phyloP scores from a whole-genome alignment of 2,113 vertebrate genomes.

The Notarius quadriscutis region DNA sequence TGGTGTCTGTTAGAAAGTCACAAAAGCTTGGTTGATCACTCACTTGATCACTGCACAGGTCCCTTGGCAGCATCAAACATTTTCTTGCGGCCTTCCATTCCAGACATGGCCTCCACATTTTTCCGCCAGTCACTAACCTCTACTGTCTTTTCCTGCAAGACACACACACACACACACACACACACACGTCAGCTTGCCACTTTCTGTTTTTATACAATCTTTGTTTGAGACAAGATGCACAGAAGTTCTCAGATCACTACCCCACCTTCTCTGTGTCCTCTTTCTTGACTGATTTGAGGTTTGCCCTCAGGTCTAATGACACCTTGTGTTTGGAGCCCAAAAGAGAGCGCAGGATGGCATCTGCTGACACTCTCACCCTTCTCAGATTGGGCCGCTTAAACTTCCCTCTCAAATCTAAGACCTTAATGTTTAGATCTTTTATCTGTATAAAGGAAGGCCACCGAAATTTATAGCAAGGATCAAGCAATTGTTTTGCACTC shows the following conservation, averaged over 20 bases:
- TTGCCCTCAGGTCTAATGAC: conserved; percentile 93
- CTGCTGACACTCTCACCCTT: conserved; percentile 88
- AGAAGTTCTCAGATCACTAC: background rate
- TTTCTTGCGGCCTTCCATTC: conserved; percentile 96
- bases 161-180: conserved; percentile 9
- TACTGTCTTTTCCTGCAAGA: conserved; percentile 80
- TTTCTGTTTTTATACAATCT: background rate
- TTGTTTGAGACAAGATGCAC: background rate
- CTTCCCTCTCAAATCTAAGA: conserved; percentile 91
- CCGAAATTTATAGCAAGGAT: background rate
- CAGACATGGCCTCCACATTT: conserved; percentile 92
- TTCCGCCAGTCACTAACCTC: conserved; percentile 96
- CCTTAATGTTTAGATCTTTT: conserved; percentile 93
- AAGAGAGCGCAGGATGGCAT: conserved; percentile 93
- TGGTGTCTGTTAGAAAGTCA: background rate
- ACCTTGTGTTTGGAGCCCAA: conserved; percentile 98
- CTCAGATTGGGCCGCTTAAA: conserved; percentile 90
- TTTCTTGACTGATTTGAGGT: conserved; percentile 98
- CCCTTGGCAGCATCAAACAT: conserved; percentile 82
- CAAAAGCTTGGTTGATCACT: background rate
- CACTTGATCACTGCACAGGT: conserved; percentile 56
- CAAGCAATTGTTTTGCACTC: background rate
- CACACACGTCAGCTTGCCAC: background rate
- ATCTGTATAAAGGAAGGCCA: conserved; percentile 71
- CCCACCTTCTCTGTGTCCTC: conserved; percentile 95